Percentiles rank a stretch among this genome's conserved stretches.
Evolutionary conservation across 2,888 invertebrate genomes (phyloP).

Genomic region (Acanthococcus lagerstroemiae): DNA sequence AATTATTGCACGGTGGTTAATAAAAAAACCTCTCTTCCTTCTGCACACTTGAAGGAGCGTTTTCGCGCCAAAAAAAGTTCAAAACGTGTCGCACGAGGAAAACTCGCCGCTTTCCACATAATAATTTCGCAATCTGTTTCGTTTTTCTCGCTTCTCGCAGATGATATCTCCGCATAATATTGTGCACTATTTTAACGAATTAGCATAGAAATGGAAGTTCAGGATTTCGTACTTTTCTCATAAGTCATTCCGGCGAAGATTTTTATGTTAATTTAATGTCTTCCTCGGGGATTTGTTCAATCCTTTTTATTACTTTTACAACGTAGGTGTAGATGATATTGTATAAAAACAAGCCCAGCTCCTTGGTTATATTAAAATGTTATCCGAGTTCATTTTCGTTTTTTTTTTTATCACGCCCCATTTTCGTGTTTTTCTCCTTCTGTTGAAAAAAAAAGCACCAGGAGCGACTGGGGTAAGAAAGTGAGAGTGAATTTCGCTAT

Average conservation of each 20-base stretch:
- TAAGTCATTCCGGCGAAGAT: conserved; percentile 23
- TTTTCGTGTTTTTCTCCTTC: neutral
- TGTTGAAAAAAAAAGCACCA: too few relatives aligned
- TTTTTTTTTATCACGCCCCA: conserved; percentile 1
- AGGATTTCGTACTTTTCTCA: conserved; percentile 30
- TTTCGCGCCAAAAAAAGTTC: neutral
- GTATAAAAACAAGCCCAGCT: conserved; percentile 1
- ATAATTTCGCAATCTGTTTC: conserved; percentile 30
- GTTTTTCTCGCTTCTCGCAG: conserved; percentile 27
- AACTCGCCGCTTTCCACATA: conserved; percentile 17
- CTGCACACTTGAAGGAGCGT: neutral
- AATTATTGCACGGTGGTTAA: too few relatives aligned
- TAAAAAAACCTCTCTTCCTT: neutral
- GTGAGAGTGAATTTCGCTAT: too few relatives aligned
- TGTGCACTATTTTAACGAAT: conserved; percentile 30
- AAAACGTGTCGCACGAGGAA: neutral
- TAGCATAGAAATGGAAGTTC: conserved; percentile 31
- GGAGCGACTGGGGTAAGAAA: too few relatives aligned
- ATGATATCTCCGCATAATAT: conserved; percentile 30
- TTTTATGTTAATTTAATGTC: conserved; percentile 32
- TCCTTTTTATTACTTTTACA: conserved; percentile 31
- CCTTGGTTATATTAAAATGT: conserved; percentile 4
- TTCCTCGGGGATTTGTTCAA: conserved; percentile 23
- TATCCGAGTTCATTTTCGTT: conserved; percentile 10
- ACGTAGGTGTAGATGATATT: conserved; percentile 27